A percentile compares a stretch with the other conserved stretches of the same genome.
Conservation (phyloP, 64 coral and sea anemone species). For the Stichodactyla helianthus region DNA sequence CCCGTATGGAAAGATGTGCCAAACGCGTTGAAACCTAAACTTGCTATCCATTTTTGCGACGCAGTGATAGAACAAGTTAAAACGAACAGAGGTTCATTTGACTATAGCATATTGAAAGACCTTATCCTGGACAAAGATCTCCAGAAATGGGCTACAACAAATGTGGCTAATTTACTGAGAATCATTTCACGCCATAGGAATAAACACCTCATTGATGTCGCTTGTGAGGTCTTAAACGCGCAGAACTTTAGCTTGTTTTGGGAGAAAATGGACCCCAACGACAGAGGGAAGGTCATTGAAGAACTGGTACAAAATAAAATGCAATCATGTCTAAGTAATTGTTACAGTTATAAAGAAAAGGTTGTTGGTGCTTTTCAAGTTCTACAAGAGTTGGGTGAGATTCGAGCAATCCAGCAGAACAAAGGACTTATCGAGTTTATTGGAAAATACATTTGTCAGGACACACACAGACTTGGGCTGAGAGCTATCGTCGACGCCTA, state of each 20-base stretch:
- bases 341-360: neutral
- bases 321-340: neutral
- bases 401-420: neutral
- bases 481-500: constrained; percentile 16
- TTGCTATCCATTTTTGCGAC: constrained; percentile 26
- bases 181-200: neutral
- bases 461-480: neutral
- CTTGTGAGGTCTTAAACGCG: neutral
- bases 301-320: neutral
- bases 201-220: neutral
- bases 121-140: constrained; percentile 4
- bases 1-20: constrained; percentile 27
- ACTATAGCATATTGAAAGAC: neutral
- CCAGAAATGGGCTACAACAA: neutral
- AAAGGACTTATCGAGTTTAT: neutral
- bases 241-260: neutral
- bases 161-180: neutral
- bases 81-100: neutral
- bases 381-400: neutral
- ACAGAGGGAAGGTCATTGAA: neutral
- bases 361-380: neutral
- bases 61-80: neutral
- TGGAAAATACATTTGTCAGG: neutral
- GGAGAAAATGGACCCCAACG: neutral
- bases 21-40: neutral